Conservation (phyloP, 2,113 vertebrate species). For the Macrotus californicus region DNA sequence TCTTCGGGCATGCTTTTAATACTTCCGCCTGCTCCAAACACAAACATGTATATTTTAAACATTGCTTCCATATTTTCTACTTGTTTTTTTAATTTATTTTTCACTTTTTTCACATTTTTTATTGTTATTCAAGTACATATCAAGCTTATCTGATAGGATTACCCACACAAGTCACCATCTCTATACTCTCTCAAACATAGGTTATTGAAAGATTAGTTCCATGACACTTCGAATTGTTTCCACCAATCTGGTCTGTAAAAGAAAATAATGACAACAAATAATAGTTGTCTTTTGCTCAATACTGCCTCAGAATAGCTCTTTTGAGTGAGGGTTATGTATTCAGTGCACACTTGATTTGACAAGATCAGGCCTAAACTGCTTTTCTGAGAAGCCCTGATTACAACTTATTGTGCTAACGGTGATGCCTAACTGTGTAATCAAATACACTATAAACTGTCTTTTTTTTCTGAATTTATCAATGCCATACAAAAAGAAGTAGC, state of each 20-base stretch:
- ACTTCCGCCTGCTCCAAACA: not conserved
- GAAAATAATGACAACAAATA: slow-evolving; percentile 46
- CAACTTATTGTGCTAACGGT: slow-evolving; percentile 65
- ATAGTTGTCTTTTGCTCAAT: slow-evolving; percentile 44
- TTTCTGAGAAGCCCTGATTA: slow-evolving; percentile 77
- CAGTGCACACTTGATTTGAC: slow-evolving; percentile 67
- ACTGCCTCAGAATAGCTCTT: slow-evolving; percentile 44
- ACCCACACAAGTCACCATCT: not conserved
- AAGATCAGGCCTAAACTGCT: slow-evolving; percentile 72
- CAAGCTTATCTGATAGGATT: not conserved
- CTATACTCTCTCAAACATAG: not conserved
- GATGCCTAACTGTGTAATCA: slow-evolving; percentile 73
- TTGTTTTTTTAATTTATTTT: not conserved
- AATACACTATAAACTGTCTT: slow-evolving; percentile 68
- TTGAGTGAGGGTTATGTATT: slow-evolving; percentile 69
- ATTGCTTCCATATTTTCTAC: not conserved
- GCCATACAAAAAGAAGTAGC: slow-evolving; percentile 35
- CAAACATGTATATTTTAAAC: not conserved
- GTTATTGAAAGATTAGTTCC: slow-evolving; percentile 56
- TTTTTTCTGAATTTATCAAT: slow-evolving; percentile 62
- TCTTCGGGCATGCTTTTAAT: not conserved
- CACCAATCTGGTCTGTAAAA: slow-evolving; percentile 40
- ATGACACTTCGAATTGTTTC: not conserved
- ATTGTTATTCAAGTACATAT: not conserved
- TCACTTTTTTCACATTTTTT: too few relatives aligned